Conservation (phyloP, 2,113 vertebrate genomes). For the Petroica traversi region DNA sequence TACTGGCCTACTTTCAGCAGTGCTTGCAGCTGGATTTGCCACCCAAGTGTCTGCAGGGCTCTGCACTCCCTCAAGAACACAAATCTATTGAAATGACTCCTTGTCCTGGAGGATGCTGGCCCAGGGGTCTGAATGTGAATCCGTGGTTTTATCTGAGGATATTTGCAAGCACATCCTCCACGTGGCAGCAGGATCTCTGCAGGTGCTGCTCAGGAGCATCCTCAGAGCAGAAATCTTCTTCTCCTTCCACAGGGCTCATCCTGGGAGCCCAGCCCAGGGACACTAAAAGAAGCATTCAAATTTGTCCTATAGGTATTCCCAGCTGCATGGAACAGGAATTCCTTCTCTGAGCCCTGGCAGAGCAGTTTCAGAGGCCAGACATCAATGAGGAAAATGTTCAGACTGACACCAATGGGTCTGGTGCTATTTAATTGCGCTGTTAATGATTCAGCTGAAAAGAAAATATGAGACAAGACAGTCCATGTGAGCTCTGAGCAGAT, state of each 20-base stretch:
- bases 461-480: neutral
- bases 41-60: neutral
- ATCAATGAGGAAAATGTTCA: neutral
- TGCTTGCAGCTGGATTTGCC: neutral
- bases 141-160: neutral
- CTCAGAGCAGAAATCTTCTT: neutral
- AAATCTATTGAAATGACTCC: neutral
- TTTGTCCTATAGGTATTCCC: neutral
- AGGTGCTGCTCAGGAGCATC: neutral
- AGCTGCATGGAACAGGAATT: neutral
- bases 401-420: neutral
- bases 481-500: neutral
- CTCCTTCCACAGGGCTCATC: neutral
- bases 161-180: neutral
- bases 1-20: neutral
- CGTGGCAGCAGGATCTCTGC: neutral
- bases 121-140: neutral
- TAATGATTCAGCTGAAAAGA: neutral
- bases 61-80: neutral
- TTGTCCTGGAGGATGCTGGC: neutral
- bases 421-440: neutral
- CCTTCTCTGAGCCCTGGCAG: neutral
- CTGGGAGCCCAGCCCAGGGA: neutral
- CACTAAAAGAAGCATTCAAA: neutral
- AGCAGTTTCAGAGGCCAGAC: neutral